Evolutionary conservation across 2,113 vertebrate species (phyloP).

Genomic region (Pteropus alecto): DNA sequence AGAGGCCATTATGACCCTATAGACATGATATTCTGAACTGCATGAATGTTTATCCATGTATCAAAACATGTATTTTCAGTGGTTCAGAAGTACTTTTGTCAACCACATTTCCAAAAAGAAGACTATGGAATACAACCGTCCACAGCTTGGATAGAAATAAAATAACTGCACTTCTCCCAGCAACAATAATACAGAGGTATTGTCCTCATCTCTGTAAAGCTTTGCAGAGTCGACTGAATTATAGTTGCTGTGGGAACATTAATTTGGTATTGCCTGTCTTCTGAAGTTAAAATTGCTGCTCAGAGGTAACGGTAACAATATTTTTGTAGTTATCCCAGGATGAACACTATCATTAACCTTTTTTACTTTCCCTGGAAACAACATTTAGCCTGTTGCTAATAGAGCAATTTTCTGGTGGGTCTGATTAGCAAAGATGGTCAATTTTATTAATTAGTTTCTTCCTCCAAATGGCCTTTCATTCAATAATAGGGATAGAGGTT

Average conservation of each 20-base stretch:
- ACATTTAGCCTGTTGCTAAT: background rate
- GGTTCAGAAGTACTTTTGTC: background rate
- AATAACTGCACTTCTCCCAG: constrained; percentile 8
- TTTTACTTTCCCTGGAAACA: constrained; percentile 46
- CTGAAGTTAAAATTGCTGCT: background rate
- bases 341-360: constrained; percentile 30
- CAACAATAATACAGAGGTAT: background rate
- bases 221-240: background rate
- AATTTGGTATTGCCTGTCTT: constrained; percentile 22
- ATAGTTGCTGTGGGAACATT: constrained; percentile 52
- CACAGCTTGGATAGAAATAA: background rate
- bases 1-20: background rate
- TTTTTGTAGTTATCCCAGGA: constrained; percentile 47
- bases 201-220: background rate
- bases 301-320: constrained; percentile 25
- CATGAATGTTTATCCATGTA: background rate
- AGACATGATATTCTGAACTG: background rate
- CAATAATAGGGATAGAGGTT: background rate
- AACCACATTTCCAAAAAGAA: background rate
- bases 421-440: background rate
- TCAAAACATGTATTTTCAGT: background rate
- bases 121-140: background rate
- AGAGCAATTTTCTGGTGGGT: constrained; percentile 12
- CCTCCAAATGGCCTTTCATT: constrained; percentile 21
- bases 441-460: constrained; percentile 55